Base-by-base conservation (phyloP, 2,888 invertebrate genomes). In the Agriopis marginaria region DNA sequence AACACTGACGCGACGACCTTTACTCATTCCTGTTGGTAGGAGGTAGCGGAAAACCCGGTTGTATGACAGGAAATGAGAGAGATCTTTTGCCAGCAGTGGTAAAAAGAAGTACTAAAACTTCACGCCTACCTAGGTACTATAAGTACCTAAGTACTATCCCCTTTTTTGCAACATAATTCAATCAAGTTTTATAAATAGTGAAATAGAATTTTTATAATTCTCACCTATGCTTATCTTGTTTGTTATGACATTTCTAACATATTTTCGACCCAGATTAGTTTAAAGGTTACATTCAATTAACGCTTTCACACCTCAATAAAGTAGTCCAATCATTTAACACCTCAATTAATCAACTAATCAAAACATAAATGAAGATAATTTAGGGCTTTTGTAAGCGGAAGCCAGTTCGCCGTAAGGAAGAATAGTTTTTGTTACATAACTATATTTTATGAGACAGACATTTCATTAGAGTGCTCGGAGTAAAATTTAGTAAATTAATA, bases 291-390 rank as follows among this genome's bases (percentile, higher is more conserved):
- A 32, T 59, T 40, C 47, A 11, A 56, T 47, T 12, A 70, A 70
- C 42, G 44, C 23, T 58, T 68, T 47, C 32, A 42, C n/a, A 66
- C 56, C 44, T 63, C 47, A 68, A 61, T 45, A 44, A 49, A 47
- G 45, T 62, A 45, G 54, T 50, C 50, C 8, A 66, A 66, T 66
- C 39, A 66, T 45, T 66, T 62, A 58, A 67, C 67, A 62, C 49
- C 10, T 66, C 55, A 56, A 56, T 68, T 68, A 60, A 60, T 50
- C 45, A 60, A 39, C 59, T 60, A 68, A 63, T 68, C 45, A 59
- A 65, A 58, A 47, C 23, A 58, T 58, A 68, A 68, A 53, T 23
- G 54, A 23, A 17, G n/a, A 49, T 47, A 60, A 32, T 58, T 59
- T 63, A 53, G 59, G 59, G 58, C 14, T 39, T 39, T 39, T 14